phyloP scores from a whole-genome alignment of 2,888 invertebrate species.

The Ptychoptera contaminata region DNA sequence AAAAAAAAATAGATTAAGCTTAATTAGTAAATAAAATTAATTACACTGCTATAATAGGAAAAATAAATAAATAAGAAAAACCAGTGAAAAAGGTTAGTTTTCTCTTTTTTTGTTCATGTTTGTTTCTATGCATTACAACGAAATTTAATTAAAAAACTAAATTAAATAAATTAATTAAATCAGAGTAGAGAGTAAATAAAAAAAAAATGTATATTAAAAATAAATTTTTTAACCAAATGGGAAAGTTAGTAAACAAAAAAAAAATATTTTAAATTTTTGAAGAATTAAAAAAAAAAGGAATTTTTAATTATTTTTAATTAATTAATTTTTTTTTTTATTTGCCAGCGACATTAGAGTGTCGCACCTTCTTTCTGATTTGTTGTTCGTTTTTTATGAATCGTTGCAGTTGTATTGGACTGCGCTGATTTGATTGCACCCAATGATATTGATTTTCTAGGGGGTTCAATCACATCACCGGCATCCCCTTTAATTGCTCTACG shows the following conservation, averaged over 20 bases:
- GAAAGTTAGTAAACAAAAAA: not conserved
- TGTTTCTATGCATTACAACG: not conserved
- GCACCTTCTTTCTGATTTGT: conserved; percentile 34
- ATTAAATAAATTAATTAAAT: not conserved
- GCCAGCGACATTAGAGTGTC: conserved; percentile 27
- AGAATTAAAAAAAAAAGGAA: conserved; percentile 1
- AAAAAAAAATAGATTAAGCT: no score
- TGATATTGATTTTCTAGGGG: conserved; percentile 69
- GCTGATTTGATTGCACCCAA: conserved; percentile 69
- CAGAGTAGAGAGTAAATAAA: not conserved
- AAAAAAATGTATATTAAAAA: not conserved
- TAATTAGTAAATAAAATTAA: no score
- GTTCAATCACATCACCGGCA: conserved; percentile 32
- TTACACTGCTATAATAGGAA: no score
- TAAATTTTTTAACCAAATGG: not conserved
- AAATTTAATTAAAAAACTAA: not conserved
- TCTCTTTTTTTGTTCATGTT: conserved; percentile 1
- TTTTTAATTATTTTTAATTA: conserved; percentile 2
- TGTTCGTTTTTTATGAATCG: conserved; percentile 53
- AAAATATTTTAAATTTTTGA: not conserved
- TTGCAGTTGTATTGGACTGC: conserved; percentile 29
- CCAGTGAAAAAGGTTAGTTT: not conserved
- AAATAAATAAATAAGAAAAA: not conserved
- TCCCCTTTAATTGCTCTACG: conserved; percentile 33
- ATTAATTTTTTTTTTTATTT: not conserved